Conservation (phyloP, 1,140 invertebrate genomes). For the Cecropterus lyciades region DNA sequence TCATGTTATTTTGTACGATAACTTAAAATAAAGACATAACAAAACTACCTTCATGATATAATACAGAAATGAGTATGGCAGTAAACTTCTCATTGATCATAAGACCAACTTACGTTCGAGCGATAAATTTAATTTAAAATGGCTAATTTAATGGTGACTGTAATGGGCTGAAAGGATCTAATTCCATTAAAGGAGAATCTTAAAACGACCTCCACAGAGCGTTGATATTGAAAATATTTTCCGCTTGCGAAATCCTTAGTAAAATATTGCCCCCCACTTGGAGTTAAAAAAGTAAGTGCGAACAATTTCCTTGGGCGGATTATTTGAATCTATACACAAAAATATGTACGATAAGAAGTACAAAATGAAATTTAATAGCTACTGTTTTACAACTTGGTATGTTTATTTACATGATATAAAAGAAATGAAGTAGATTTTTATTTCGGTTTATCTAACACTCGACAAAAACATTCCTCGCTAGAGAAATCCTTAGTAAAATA, state of each 20-base stretch:
- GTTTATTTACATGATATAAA: no score
- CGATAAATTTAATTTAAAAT: conserved; percentile 26
- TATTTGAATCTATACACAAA: no score
- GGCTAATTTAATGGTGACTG: conserved; percentile 16
- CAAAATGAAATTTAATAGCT: no score
- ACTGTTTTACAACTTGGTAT: no score
- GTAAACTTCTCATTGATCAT: background rate
- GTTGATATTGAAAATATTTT: conserved; percentile 36
- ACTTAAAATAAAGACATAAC: no score
- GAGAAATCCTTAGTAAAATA: conserved; percentile 33
- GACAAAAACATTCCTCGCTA: conserved; percentile 31
- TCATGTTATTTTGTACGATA: no score
- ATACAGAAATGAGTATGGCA: no score
- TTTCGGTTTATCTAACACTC: background rate
- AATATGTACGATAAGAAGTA: no score
- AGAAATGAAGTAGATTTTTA: background rate
- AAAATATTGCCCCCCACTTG: conserved; percentile 21
- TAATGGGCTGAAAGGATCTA: conserved; percentile 26
- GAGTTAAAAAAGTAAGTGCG: background rate
- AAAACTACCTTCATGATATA: no score
- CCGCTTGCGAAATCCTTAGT: conserved; percentile 18
- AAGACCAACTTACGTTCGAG: conserved; percentile 4
- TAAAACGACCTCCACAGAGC: conserved; percentile 32
- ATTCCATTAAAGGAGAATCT: conserved; percentile 38
- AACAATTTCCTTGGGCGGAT: no score